These are phyloP conservation scores for Gortyna flavago DNA, from an alignment of 2,888 invertebrate genomes.

Conservation along the genomic window DNA sequence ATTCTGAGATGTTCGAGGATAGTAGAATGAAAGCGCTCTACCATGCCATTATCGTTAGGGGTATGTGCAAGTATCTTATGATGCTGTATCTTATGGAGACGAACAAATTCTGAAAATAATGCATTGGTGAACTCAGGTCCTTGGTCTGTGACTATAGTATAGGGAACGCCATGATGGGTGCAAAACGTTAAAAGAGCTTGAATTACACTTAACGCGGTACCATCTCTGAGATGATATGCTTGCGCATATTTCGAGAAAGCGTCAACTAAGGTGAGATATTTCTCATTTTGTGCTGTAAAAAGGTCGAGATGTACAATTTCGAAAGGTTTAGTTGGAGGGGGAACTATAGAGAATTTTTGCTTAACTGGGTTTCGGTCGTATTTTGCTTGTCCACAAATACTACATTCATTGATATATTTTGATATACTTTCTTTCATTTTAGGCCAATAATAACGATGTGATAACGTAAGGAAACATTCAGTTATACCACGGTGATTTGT, in stretches of 20 bases:
- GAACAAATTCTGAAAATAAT: not conserved
- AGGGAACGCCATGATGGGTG: not conserved
- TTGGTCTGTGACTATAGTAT: slow-evolving; percentile 1
- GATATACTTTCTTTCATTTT: too few species aligned
- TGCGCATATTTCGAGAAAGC: slow-evolving; percentile 1
- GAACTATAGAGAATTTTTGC: not conserved
- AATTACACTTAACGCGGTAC: not conserved
- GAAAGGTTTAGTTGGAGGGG: not conserved
- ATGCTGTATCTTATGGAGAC: too few species aligned
- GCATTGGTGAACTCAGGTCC: not conserved
- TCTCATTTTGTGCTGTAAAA: not conserved
- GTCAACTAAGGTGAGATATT: not conserved
- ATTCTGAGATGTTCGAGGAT: too few species aligned
- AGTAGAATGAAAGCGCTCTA: too few species aligned
- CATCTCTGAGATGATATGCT: not conserved
- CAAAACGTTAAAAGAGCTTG: not conserved
- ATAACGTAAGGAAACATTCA: too few species aligned
- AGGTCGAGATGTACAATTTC: not conserved
- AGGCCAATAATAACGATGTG: too few species aligned
- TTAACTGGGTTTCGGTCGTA: too few species aligned
- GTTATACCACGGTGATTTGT: too few species aligned
- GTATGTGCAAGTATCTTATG: too few species aligned
- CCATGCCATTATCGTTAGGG: too few species aligned
- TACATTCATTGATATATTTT: too few species aligned
- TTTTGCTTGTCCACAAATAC: too few species aligned